phyloP scores from a whole-genome alignment of 2,797 vertebrate genomes.

The Furcifer pardalis region DNA sequence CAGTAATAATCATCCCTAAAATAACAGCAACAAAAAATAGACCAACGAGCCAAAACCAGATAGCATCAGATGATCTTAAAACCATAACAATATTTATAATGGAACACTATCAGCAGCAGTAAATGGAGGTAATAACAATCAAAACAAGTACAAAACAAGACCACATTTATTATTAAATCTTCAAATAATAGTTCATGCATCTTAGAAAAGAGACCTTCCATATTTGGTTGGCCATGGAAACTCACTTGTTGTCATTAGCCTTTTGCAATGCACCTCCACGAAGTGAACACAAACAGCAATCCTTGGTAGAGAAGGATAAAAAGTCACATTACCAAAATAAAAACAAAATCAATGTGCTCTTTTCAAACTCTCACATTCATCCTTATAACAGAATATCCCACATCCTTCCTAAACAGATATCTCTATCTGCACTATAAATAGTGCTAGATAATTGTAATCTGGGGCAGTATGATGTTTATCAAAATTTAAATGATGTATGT shows the following conservation, averaged over 20 bases:
- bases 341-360: not conserved
- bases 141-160: not conserved
- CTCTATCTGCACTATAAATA: not conserved
- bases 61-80: no score
- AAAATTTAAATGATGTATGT: not conserved
- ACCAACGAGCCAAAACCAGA: no score
- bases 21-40: no score
- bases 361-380: not conserved
- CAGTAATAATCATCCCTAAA: no score
- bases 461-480: no score
- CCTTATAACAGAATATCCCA: slow-evolving; percentile 16
- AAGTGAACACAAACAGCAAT: slow-evolving; percentile 94
- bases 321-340: slow-evolving; percentile 31
- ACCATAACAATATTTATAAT: no score
- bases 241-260: slow-evolving; percentile 95
- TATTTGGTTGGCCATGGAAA: slow-evolving; percentile 23
- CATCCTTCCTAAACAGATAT: not conserved
- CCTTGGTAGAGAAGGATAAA: slow-evolving; percentile 73
- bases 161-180: not conserved
- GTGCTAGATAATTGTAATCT: not conserved
- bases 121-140: no score
- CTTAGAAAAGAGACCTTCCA: not conserved
- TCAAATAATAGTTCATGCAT: not conserved
- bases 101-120: no score
- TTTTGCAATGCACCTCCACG: slow-evolving; percentile 94